Conservation (phyloP, 2,113 vertebrate species). For the Regulus satrapa region DNA sequence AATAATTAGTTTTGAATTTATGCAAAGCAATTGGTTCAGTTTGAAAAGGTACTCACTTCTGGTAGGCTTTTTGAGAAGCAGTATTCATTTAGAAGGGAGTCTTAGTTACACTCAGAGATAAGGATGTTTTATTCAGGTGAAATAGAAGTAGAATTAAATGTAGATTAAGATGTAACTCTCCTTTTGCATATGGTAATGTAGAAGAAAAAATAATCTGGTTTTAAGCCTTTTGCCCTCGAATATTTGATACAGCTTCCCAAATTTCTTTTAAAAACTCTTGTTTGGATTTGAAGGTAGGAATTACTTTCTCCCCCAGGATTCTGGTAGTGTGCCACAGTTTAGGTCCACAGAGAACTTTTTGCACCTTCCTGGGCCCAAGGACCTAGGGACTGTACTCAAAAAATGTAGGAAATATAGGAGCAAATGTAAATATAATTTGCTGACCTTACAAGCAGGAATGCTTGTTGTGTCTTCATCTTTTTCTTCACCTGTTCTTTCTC, state of each 20-base stretch:
- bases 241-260: background rate
- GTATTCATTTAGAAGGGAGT: background rate
- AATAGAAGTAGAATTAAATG: background rate
- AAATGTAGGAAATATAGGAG: background rate
- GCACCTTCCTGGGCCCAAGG: background rate
- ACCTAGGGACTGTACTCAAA: rapidly evolving
- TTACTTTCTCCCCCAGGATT: background rate
- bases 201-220: background rate
- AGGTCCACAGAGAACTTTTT: background rate
- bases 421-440: background rate
- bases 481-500: background rate
- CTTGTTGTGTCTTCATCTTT: background rate
- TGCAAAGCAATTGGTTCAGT: background rate
- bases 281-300: background rate
- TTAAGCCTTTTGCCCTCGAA: background rate
- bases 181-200: background rate
- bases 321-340: background rate
- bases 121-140: background rate
- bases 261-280: background rate
- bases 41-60: background rate
- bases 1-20: background rate
- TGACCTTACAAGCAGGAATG: background rate
- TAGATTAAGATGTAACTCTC: background rate
- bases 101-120: background rate
- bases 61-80: background rate